Evolutionary conservation across 2,888 invertebrate genomes (phyloP), one percentile per base, ranked within the genome.

Genomic region (Cremastobaeus sp.): DNA sequence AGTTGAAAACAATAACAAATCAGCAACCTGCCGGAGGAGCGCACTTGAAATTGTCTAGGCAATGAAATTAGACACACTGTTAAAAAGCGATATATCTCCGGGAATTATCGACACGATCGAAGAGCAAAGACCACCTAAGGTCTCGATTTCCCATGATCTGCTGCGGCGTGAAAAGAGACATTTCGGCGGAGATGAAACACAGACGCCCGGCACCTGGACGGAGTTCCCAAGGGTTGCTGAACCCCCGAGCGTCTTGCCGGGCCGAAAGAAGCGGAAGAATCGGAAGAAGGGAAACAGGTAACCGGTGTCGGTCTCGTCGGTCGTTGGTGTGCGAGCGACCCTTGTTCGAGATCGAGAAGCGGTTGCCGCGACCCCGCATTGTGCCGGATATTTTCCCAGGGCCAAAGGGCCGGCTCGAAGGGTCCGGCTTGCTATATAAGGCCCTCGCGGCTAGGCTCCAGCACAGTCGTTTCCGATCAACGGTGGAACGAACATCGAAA

Each of bases 321-420:
- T 50, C n/a, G n/a, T n/a, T n/a, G n/a, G n/a, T n/a, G n/a, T n/a
- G n/a, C n/a, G n/a, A n/a, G n/a, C 15, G 37, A 37, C 65, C 65
- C 69, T 41, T 45, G 47, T 66, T 32, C 3, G 14, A 32, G 34
- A 64, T 45, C 54, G 47, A 64, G 62, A 48, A 47, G 47, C 68
- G 39, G 28, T 57, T 41, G 41, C 47, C 62, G 28, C 34, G 28
- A 41, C 48, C 59, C 54, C 57, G 77, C 78, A 82, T 69, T 69
- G 69, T 62, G 39, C 37, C 47, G 66, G 74, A 78, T 79, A 83
- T 83, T 84, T 84, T 84, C 84, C 84, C 84, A 84, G 82, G 82
- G 81, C 77, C 48, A 14, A 76, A 66, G 76, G 68, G 52, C 55
- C 54, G 65, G 12, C 21, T 47, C 32, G 41, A 50, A 57, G 70